A percentile compares a stretch with the other conserved stretches of the same genome.
Evolutionary conservation across 2,888 invertebrate genomes (phyloP).

Genomic region (Phasia obesa): DNA sequence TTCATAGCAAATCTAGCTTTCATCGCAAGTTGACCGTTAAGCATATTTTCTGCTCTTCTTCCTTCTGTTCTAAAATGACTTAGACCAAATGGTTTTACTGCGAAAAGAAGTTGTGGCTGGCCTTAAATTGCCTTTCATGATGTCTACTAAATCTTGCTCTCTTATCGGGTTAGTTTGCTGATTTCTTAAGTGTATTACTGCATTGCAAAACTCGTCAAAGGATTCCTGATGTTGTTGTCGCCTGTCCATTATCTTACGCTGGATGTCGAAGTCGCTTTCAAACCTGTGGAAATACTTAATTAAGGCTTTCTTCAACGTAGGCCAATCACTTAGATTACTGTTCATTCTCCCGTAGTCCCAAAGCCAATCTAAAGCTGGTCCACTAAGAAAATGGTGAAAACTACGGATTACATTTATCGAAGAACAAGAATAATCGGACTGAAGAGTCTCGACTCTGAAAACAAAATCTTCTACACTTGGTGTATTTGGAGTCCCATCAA

Average conservation of each 20-base stretch:
- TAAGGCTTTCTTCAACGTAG: not conserved
- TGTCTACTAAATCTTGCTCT: slow-evolving; percentile 11
- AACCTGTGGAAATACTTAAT: not conserved
- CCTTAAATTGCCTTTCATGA: slow-evolving; percentile 18
- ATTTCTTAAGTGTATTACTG: not conserved
- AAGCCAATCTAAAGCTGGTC: not conserved
- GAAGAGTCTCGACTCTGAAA: not conserved
- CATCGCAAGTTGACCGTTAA: not conserved
- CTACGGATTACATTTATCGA: not conserved
- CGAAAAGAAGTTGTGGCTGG: not conserved
- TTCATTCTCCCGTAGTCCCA: slow-evolving; percentile 20
- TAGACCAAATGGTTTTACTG: not conserved
- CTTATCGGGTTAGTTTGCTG: slow-evolving; percentile 1
- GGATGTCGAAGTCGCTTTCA: not conserved
- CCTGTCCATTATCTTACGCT: slow-evolving; percentile 5
- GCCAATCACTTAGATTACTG: not conserved
- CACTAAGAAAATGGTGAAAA: slow-evolving; percentile 1
- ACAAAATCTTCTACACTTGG: no score
- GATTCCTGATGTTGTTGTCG: not conserved
- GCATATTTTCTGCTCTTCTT: slow-evolving; percentile 21
- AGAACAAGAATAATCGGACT: not conserved
- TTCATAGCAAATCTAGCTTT: not conserved
- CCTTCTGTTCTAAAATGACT: slow-evolving; percentile 15
- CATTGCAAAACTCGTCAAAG: slow-evolving; percentile 1
- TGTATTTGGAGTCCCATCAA: not conserved